A percentile compares a stretch with the other conserved stretches of the same genome.
phyloP scores from a whole-genome alignment of 2,888 invertebrate species.

The Lymantria monacha region DNA sequence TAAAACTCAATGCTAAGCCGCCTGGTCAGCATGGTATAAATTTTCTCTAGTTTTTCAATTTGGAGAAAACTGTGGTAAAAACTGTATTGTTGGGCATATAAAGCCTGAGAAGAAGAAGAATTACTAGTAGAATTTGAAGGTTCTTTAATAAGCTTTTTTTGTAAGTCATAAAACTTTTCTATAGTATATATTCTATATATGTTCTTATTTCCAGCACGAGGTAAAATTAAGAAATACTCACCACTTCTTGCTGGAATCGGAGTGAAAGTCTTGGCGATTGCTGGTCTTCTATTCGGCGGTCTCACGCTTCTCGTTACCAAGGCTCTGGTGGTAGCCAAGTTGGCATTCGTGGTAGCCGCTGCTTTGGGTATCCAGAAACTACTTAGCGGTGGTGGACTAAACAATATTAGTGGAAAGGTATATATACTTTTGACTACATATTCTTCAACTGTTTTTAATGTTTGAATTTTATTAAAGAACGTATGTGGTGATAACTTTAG shows the following conservation, averaged over 20 bases:
- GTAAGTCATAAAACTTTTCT: too few species aligned
- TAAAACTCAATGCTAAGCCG: too few species aligned
- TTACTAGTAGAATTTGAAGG: too few species aligned
- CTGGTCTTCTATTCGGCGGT: constrained; percentile 87
- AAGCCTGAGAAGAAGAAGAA: too few species aligned
- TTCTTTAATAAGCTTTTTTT: too few species aligned
- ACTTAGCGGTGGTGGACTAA: constrained; percentile 78
- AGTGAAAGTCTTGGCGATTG: constrained; percentile 86
- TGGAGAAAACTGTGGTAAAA: too few species aligned
- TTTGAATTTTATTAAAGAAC: too few species aligned
- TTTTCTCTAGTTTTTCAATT: too few species aligned
- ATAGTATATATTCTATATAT: neutral
- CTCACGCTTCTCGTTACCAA: constrained; percentile 88
- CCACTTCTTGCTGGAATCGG: constrained; percentile 87
- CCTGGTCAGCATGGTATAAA: too few species aligned
- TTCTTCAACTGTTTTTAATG: too few species aligned
- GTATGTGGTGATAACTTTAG: too few species aligned
- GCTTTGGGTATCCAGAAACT: constrained; percentile 87
- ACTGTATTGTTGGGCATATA: too few species aligned
- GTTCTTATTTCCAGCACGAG: constrained; percentile 82
- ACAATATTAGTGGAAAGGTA: constrained; percentile 71
- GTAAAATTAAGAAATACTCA: constrained; percentile 88
- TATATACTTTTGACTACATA: constrained; percentile 8
- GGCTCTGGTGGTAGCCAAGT: constrained; percentile 89
- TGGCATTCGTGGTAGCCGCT: constrained; percentile 88